Evolutionary conservation across 2,113 vertebrate genomes (phyloP).

Genomic region (Scatophagus argus): DNA sequence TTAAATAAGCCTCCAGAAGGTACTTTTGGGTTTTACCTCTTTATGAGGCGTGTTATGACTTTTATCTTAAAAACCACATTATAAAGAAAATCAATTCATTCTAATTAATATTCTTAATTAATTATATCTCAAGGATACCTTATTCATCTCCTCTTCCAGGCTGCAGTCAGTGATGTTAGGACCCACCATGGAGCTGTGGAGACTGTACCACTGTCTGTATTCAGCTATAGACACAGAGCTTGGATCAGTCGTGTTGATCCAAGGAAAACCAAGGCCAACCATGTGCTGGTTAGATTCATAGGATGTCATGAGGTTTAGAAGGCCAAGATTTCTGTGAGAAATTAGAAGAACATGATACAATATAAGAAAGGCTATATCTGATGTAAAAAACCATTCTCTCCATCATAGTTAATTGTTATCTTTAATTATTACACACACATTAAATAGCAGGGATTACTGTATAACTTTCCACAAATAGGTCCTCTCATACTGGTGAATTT

Average conservation of each 20-base stretch:
- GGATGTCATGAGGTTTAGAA: constrained; percentile 62
- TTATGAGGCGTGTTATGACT: background rate
- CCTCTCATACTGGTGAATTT: background rate
- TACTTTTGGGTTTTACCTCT: background rate
- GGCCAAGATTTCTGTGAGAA: constrained; percentile 77
- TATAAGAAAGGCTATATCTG: background rate
- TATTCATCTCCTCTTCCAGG: constrained; percentile 84
- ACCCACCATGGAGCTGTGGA: constrained; percentile 63
- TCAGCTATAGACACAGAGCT: constrained; percentile 76
- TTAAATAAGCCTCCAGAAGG: background rate
- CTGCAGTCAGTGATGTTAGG: constrained; percentile 82
- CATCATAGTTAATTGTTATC: background rate
- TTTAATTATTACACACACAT: background rate
- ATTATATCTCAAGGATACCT: constrained; percentile 64
- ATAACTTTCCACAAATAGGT: background rate
- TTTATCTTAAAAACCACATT: background rate
- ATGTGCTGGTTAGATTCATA: constrained; percentile 48
- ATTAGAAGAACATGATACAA: background rate
- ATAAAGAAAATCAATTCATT: background rate
- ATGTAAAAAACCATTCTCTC: background rate
- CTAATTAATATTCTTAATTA: no score
- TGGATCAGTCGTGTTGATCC: constrained; percentile 78
- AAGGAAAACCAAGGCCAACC: constrained; percentile 55
- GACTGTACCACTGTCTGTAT: constrained; percentile 82
- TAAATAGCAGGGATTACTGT: background rate